Evolutionary conservation across 2,797 vertebrate genomes (phyloP), one percentile per base, ranked within the genome.

Genomic region (Eutrigla gurnardus): DNA sequence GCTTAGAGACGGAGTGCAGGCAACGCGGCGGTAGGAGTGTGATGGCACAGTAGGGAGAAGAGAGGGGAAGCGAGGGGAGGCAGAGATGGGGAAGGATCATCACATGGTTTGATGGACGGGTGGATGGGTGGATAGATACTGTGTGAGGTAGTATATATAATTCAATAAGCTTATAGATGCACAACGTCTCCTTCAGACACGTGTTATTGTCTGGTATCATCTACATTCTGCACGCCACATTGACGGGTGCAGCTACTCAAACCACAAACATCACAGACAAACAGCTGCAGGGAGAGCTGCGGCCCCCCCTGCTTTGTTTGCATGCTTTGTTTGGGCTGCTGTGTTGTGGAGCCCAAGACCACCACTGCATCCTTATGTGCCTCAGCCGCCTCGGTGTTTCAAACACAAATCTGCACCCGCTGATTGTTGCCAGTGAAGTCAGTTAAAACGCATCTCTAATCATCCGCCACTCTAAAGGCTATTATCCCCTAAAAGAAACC

Each of bases 401-500:
- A 87, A 84, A 82, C 76, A 53, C 54, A 43, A 53, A 60, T 70
- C 53, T 58, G 17, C 57, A 46, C 61, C 61, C 49, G 74, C 86
- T 88, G 76, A 91, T 90, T 83, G 61, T 59, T 63, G 81, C 52
- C 32, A 69, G 78, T 71, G 42, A 79, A 90, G 79, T 80, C 68
- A 3, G 68, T 86, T 87, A 73, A 90, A 86, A 92, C 85, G 79
- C 71, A 68, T 70, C 71, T 90, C 71, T 90, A 88, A 92, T 92
- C 82, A 82, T 55, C 73, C 78, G 54, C 69, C 85, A 55, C 78
- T 89, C 68, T 45, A 82, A 88, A 81, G 68, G 68, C 79, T 85
- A 68, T 89, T 91, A 90, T 84, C 85, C 89, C 81, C 60, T 72
- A 7, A 84, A 80, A 85, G 69, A 90, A 77, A 52, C 50, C 11